phyloP scores from a whole-genome alignment of 2,888 invertebrate genomes.

The Eledone cirrhosa region DNA sequence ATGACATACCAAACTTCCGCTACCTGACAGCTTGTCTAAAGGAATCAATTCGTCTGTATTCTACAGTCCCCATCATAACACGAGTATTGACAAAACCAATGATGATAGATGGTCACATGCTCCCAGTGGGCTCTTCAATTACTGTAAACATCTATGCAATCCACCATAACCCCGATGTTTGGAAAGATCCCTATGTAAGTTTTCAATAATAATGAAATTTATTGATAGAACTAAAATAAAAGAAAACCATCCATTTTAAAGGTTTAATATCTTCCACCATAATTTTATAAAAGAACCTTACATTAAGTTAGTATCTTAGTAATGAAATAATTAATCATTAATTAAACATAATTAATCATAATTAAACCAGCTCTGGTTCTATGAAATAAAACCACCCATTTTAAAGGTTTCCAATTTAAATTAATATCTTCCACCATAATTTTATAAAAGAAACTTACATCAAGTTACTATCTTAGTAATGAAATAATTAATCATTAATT shows the following conservation, averaged over 20 bases:
- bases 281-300: background rate
- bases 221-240: background rate
- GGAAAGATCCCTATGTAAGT: constrained; percentile 41
- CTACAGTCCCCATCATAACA: constrained; percentile 54
- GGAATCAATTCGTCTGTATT: constrained; percentile 53
- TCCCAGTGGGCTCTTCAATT: constrained; percentile 48
- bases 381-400: too few relatives aligned
- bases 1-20: constrained; percentile 50
- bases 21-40: constrained; percentile 60
- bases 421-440: too few relatives aligned
- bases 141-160: constrained; percentile 50
- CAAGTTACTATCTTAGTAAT: too few relatives aligned
- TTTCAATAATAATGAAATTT: background rate
- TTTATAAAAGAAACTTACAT: too few relatives aligned
- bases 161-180: constrained; percentile 54
- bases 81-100: constrained; percentile 48
- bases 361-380: too few relatives aligned
- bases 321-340: too few relatives aligned
- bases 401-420: too few relatives aligned
- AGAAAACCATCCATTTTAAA: too few relatives aligned
- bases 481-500: too few relatives aligned
- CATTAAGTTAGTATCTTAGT: too few relatives aligned
- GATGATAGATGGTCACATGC: constrained; percentile 45
- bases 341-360: too few relatives aligned
- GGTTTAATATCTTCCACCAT: too few relatives aligned